phyloP scores from a whole-genome alignment of 2,113 vertebrate genomes.

The Microtus montanus region DNA sequence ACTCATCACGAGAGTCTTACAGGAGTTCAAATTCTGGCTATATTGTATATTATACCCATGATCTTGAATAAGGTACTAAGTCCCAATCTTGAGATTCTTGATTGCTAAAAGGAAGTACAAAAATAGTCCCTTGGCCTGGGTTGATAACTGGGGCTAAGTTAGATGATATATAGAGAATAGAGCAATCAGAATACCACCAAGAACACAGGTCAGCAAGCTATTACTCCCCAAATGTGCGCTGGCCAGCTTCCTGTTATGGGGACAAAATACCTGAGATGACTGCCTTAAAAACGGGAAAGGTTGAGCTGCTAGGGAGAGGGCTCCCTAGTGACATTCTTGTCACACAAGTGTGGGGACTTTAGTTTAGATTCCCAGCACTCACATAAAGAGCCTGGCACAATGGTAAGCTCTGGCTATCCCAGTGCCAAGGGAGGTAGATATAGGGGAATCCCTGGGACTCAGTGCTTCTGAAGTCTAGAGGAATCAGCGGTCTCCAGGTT shows the following conservation, averaged over 20 bases:
- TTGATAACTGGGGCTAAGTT: neutral
- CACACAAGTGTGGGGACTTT: neutral
- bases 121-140: too few species aligned
- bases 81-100: neutral
- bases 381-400: neutral
- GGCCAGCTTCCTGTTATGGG: neutral
- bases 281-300: neutral
- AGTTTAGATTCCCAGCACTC: neutral
- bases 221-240: neutral
- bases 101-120: conserved; percentile 24
- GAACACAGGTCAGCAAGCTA: neutral
- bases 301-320: neutral
- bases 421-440: neutral
- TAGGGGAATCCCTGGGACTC: neutral
- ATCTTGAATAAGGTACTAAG: neutral
- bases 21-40: neutral
- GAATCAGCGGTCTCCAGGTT: neutral
- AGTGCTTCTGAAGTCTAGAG: neutral
- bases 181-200: neutral
- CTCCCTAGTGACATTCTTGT: neutral
- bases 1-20: neutral
- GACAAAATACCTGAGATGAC: neutral
- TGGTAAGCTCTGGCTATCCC: too few species aligned
- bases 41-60: neutral
- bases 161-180: neutral